Base-by-base conservation (phyloP, 2,797 vertebrate genomes). In the Melopsittacus undulatus region DNA sequence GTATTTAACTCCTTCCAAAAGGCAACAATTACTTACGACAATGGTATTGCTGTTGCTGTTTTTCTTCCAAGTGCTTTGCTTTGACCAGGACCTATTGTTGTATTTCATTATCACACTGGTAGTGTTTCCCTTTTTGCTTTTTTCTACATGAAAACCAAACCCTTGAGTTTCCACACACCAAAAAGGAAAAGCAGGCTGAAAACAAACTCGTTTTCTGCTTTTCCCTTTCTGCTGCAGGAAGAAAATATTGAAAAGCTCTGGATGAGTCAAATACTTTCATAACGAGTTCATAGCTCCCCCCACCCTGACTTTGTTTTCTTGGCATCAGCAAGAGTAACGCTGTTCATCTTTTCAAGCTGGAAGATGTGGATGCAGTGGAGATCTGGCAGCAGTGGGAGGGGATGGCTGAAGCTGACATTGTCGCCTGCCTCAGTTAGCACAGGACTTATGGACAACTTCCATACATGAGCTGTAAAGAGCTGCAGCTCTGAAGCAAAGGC, bases 61-160 rank as follows among this genome's bases (percentile, higher is more conserved):
- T 90, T 77, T 62, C 69, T 77, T 62, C 17, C 17, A 73, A 87
- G 43, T 6, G 20, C n/a, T 80, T 68, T 74, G 56, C 82, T 85
- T 85, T 79, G 75, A 64, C 57, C 89, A 80, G 67, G 74, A 11
- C 75, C 75, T 13, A 67, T 56, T 69, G 77, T 49, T 87, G 6
- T 27, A 30, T 42, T 67, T 51, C 32, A 77, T 92, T 94, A 89
- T 48, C 91, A 80, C 26, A 23, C 45, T 46, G 51, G 6, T 26
- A 17, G 6, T 20, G 72, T 69, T 92, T 94, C 45, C 54, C 29
- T 89, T 67, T 46, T 48, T 46, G 49, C 9, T 2, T 83, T 83
- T 92, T 89, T 32, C 80, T 72, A 79, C 90, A 87, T 83, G 75
- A 84, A 92, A 95, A 87, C 11, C 68, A 93, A 92, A 77, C 24